Evolutionary conservation across 2,797 vertebrate genomes (phyloP).

Genomic region (Argyrosomus regius): DNA sequence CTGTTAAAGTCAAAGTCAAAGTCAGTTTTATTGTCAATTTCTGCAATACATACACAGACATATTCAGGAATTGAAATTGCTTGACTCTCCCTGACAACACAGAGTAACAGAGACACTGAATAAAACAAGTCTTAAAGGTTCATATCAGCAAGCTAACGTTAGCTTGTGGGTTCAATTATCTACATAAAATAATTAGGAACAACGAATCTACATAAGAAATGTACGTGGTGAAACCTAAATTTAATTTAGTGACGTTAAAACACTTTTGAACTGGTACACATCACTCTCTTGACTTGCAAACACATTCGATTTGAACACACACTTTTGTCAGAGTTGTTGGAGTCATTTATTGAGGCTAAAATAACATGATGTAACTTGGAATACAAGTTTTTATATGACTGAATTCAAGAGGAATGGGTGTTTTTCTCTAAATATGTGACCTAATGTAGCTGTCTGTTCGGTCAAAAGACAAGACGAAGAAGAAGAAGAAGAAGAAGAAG

Average conservation of each 20-base stretch:
- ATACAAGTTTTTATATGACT: slow-evolving; percentile 10
- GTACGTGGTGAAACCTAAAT: too few relatives aligned
- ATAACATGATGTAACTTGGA: slow-evolving; percentile 35
- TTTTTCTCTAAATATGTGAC: slow-evolving; percentile 23
- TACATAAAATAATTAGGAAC: too few relatives aligned
- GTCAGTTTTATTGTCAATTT: too few relatives aligned
- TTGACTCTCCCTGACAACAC: too few relatives aligned
- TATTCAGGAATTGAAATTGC: too few relatives aligned
- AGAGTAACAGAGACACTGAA: too few relatives aligned
- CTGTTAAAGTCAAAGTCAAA: too few relatives aligned
- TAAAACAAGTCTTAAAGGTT: too few relatives aligned
- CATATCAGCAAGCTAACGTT: background rate
- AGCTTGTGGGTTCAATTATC: background rate
- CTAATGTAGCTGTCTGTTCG: slow-evolving; percentile 20
- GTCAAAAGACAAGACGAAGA: slow-evolving; percentile 7
- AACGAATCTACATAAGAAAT: background rate
- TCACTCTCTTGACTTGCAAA: background rate
- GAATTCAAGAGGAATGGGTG: slow-evolving; percentile 14
- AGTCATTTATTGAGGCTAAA: slow-evolving; percentile 17
- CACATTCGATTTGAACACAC: background rate
- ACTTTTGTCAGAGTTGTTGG: background rate
- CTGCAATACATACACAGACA: too few relatives aligned
- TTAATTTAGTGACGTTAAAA: too few relatives aligned
- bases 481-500: slow-evolving; percentile 4
- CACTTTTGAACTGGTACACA: too few relatives aligned